These are phyloP conservation scores for Orthosia gracilis DNA, from an alignment of 2,888 invertebrate species.

Conservation along the genomic window DNA sequence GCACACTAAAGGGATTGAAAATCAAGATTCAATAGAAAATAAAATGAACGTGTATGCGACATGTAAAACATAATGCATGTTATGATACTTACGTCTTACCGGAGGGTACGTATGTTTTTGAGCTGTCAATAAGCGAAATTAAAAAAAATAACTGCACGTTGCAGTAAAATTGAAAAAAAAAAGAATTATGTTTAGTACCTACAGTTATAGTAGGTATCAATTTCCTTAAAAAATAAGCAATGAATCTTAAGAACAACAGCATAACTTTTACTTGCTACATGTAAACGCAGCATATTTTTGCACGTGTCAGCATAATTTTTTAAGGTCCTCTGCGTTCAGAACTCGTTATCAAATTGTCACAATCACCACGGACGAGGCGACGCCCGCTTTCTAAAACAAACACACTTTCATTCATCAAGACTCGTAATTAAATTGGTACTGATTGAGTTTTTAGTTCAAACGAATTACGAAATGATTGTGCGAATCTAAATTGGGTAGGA, in stretches of 20 bases:
- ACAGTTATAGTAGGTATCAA: too few relatives aligned
- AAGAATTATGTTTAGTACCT: too few relatives aligned
- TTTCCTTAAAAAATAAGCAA: too few relatives aligned
- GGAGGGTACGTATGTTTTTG: too few relatives aligned
- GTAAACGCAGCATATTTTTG: constrained; percentile 1
- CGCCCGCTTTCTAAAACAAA: constrained; percentile 52
- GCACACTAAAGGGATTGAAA: too few relatives aligned
- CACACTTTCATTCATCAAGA: constrained; percentile 50
- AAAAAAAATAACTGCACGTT: too few relatives aligned
- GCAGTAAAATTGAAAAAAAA: too few relatives aligned
- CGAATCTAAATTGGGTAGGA: not conserved
- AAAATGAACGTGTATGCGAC: too few relatives aligned
- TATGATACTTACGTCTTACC: too few relatives aligned
- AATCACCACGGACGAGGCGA: constrained; percentile 7
- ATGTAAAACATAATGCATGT: too few relatives aligned
- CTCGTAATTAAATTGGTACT: constrained; percentile 42
- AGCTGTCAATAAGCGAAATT: too few relatives aligned
- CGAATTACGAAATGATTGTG: constrained; percentile 19
- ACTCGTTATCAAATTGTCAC: constrained; percentile 44
- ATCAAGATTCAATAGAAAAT: too few relatives aligned
- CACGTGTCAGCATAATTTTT: constrained; percentile 14
- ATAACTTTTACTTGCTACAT: not conserved
- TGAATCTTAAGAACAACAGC: not conserved
- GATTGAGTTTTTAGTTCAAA: constrained; percentile 52
- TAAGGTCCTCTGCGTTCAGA: constrained; percentile 17